Evolutionary conservation across 2,797 vertebrate species (phyloP).

Genomic region (Ctenosaura bakeri): DNA sequence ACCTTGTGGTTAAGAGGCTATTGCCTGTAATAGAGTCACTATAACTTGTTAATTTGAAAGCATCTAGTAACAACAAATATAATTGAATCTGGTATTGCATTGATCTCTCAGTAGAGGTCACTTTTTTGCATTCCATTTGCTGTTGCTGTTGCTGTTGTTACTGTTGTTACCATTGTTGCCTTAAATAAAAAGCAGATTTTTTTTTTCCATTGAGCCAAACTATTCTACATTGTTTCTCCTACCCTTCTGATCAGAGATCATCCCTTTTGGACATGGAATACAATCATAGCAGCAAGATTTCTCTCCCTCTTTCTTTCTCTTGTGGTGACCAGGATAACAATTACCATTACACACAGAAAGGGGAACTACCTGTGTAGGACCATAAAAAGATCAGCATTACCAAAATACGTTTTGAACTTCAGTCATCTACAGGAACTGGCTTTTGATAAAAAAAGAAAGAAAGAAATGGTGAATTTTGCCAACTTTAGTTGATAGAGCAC

Average conservation of each 20-base stretch:
- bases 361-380: not conserved
- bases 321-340: not conserved
- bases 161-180: not conserved
- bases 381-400: not conserved
- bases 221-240: no score
- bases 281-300: constrained; percentile 16
- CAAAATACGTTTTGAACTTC: not conserved
- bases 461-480: not conserved
- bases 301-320: constrained; percentile 12
- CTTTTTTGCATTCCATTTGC: not conserved
- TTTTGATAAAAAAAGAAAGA: no score
- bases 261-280: not conserved
- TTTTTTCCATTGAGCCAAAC: not conserved
- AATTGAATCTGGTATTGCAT: no score
- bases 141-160: no score
- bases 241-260: not conserved
- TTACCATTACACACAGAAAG: not conserved
- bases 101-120: no score
- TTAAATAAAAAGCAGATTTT: not conserved
- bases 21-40: no score
- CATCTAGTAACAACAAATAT: no score
- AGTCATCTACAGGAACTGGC: not conserved
- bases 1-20: no score
- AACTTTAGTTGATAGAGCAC: not conserved
- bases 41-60: no score